Base-by-base conservation (phyloP, 2,113 vertebrate genomes). In the Nannobrachium achirus region DNA sequence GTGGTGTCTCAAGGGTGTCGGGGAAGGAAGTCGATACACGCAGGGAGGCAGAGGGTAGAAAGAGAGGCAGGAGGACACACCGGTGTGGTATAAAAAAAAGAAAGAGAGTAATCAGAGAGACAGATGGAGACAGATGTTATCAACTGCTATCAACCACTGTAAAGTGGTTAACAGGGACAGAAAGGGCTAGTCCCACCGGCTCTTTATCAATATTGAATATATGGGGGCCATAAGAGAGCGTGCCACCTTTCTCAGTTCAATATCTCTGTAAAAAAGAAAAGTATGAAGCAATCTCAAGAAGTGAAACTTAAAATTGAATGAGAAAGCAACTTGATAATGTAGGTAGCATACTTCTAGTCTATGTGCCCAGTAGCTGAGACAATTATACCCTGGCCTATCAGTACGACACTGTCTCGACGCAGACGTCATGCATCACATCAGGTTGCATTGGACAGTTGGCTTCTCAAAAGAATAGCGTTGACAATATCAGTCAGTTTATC, bases 161-260 rank as follows among this genome's bases (percentile, higher is more conserved):
- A 33, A 53, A 50, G 39, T 13, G 10, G 20, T 63, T 61, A 59
- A 69, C 75, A 68, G 10, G 25, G 18, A 7, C 9, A 19, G 25
- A 13, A 49, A 40, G 52, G n/a, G 57, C 56, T 46, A 58, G 49
- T 63, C 33, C 39, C 41, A 70, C 58, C 5, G 18, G 45, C 50
- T 19, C 16, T 19, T 52, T 52, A 10, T 52, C 10, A 19, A 19
- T 52, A 52, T 20, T 19, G 8, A 56, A 65, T 51, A 49, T 51
- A 49, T 7, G 15, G 49, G 1, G 46, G 61, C 25, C 64, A 41
- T 50, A 15, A 16, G 59, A 64, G 74, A 60, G 58, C 11, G 56
- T 57, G 55, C 66, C 71, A 41, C 51, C 7, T 63, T 71, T 56
- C 69, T 72, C 66, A 44, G 15, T n/a, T 6, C 56, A 39, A 49